Evolutionary conservation across 2,888 invertebrate species (phyloP), one percentile per base, ranked within the genome.

Genomic region (Lydus trimaculatus): DNA sequence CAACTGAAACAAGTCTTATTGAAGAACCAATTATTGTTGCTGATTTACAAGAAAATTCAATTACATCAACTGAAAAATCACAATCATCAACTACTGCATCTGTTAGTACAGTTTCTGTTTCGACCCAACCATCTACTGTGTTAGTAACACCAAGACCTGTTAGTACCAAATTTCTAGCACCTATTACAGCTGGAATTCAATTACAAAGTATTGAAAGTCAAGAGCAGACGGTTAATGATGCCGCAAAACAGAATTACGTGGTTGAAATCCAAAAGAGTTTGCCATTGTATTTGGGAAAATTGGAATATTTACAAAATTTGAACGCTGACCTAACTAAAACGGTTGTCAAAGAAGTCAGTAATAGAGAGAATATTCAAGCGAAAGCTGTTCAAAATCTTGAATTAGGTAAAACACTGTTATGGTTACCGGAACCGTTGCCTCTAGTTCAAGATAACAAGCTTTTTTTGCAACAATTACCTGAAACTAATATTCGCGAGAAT

Each of bases 201-300:
- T 78, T 90, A 31, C 84, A 89, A 28, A 88, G 87, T 72, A 80
- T 76, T n/a, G 80, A 80, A 66, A 67, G 71, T 13, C 66, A 71
- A 56, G 58, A 58, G 9, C 67, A 73, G 25, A 62, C 66, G 31
- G 58, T 72, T 25, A 52, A 25, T 13, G 28, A 25, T 58, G n/a
- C 9, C 7, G 58, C 58, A 17, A 85, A 85, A 60, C 84, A 87
- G 11, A 85, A 83, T 67, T 86, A 85, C 0, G 82, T 87, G 39
- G 90, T 92, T 0, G 91, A 92, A 84, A 83, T 92, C 4, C 91
- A 91, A 76, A 87, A 91, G 81, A 91, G 91, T 0, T 84, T 91
- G 20, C 90, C 90, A 0, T 82, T 88, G 67, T 88, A 88, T 75
- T 76, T 84, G 36, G 85, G 84, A 1, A 84, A 84, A 77, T 82